Evolutionary conservation across 2,888 invertebrate species (phyloP), one percentile per base, ranked within the genome.

Genomic region (Trilocha varians): DNA sequence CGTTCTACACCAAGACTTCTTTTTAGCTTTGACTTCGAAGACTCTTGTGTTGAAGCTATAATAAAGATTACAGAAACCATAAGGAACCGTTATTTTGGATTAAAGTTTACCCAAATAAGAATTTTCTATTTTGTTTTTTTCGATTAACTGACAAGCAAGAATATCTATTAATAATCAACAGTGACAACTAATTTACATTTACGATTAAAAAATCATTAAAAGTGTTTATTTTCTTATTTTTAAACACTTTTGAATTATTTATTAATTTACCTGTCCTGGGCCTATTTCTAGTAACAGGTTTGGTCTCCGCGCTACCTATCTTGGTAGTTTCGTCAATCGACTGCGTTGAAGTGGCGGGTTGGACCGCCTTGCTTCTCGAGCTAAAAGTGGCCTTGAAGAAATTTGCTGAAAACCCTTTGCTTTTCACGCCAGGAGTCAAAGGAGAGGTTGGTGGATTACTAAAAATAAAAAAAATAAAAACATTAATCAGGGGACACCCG

Each of bases 231-330:
- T n/a, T n/a, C n/a, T n/a, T n/a, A n/a, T n/a, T n/a, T n/a, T n/a
- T 9, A 2, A 25, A 1, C 11, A 2, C 3, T 9, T 2, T 9
- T 9, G 11, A 25, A 25, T 25, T 2, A 25, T 25, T 25, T 5
- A 6, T 1, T 18, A 6, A 46, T 38, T 53, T 64, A 84, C 84
- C 83, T 62, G 78, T 72, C 69, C 78, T 77, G 46, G 84, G 84
- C 53, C 84, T 74, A 57, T 76, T 84, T 60, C 84, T 79, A 46
- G 84, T 84, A 41, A 84, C 64, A 58, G 84, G 84, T 59, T 84
- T 85, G 44, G 84, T 80, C 82, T 85, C 84, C 59, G 83, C 74
- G 69, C 77, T 79, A 73, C 85, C 85, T 84, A 85, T 85, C 68
- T 80, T 84, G 80, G 69, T 69, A 49, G 73, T 62, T 76, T 77